Percentiles rank a stretch among this genome's conserved stretches.
These are phyloP conservation scores for Tillus elongatus DNA, from an alignment of 2,888 invertebrate genomes.

Conservation along the genomic window DNA sequence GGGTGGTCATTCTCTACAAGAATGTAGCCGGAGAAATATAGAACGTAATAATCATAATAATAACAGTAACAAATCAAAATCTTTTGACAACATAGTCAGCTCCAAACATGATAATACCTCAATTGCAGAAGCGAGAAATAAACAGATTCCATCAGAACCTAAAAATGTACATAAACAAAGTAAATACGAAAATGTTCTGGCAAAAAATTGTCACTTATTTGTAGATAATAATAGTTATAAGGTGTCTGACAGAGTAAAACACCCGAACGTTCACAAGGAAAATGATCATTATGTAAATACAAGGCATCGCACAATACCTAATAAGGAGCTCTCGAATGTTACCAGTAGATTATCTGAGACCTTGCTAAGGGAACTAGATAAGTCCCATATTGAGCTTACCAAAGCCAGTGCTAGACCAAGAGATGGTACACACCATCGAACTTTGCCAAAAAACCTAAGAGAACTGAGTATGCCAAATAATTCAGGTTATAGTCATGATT, in stretches of 20 bases:
- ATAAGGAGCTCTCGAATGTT: not conserved
- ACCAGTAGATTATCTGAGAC: not conserved
- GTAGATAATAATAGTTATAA: conserved; percentile 3
- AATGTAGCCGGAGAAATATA: not conserved
- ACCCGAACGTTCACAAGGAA: conserved; percentile 1
- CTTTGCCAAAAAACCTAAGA: conserved; percentile 32
- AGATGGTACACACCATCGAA: conserved; percentile 26
- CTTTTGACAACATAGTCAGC: not conserved
- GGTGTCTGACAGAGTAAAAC: not conserved
- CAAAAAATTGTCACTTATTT: not conserved
- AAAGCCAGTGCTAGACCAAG: conserved; percentile 10
- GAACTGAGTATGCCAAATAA: conserved; percentile 22
- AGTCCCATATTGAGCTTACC: not conserved
- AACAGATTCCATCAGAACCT: not conserved
- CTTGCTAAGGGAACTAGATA: conserved; percentile 3
- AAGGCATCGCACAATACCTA: conserved; percentile 2
- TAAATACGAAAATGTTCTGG: not conserved
- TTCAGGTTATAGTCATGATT: not conserved
- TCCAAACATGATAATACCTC: not conserved
- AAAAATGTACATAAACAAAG: not conserved
- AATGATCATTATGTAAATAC: not conserved
- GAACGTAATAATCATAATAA: not conserved
- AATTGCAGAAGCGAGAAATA: not conserved
- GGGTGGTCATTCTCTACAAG: conserved; percentile 1
- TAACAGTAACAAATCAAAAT: not conserved